phyloP scores from a whole-genome alignment of 2,888 invertebrate genomes.

The Drepanosiphum platanoidis region DNA sequence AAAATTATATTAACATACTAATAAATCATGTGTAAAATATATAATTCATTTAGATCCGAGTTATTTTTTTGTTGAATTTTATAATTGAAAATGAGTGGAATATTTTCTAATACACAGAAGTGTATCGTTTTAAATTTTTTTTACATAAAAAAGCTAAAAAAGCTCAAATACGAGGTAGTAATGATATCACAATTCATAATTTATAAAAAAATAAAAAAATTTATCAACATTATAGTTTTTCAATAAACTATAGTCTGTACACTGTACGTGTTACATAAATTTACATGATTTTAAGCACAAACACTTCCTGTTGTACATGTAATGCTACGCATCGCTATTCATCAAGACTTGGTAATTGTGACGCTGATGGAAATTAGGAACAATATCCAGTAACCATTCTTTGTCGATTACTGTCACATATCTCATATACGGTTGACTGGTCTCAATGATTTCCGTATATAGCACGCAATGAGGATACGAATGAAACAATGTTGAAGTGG shows the following conservation, averaged over 20 bases:
- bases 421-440: constrained; percentile 82
- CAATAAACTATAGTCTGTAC: no score
- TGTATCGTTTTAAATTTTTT: neutral
- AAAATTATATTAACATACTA: no score
- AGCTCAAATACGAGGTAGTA: neutral
- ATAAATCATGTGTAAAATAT: no score
- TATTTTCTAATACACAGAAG: no score
- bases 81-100: no score
- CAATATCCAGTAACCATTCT: constrained; percentile 79
- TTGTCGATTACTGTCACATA: constrained; percentile 81
- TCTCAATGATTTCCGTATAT: constrained; percentile 89
- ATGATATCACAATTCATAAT: neutral
- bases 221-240: neutral
- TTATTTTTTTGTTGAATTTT: no score
- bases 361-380: constrained; percentile 63
- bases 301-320: neutral
- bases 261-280: no score
- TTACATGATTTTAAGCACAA: neutral
- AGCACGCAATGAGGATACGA: constrained; percentile 79
- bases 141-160: neutral
- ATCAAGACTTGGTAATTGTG: constrained; percentile 57
- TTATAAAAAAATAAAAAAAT: constrained; percentile 3
- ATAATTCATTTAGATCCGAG: no score
- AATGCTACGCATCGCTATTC: constrained; percentile 34
- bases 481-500: constrained; percentile 78